Evolutionary conservation across 2,797 vertebrate genomes (phyloP), one percentile per base, ranked within the genome.

Genomic region (Silurus aristotelis): DNA sequence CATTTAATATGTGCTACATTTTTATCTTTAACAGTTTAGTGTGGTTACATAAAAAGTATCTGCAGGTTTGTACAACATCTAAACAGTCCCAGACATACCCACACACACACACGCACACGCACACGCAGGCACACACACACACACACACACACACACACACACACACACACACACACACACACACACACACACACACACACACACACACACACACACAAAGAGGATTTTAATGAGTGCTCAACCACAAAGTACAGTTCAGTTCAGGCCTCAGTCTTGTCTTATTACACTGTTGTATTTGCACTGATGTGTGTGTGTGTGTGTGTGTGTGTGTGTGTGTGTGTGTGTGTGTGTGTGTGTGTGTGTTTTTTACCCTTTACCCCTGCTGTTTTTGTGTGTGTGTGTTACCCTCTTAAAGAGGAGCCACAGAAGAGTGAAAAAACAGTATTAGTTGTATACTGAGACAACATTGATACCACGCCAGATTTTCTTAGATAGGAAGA

Each of bases 401-500:
- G 6, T 46, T 46, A 71, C 38, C 68, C 84, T 80, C 72, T 84
- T 87, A 84, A 71, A 85, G 52, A 61, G 38, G n/a, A 6, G 20
- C 46, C 82, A 73, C 83, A 12, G n/a, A 66, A 63, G 83, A 83
- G 80, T 61, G 67, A 43, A 86, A 83, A 89, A 86, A 84, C 77
- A 85, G 72, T 43, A 61, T 22, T 52, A 22, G 72, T 82, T 67
- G 67, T 87, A 79, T 87, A 79, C 88, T 61, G 19, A 48, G 63
- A 76, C 82, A 85, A 85, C 67, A 85, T 85, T 80, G 66, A 64
- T 67, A 52, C 60, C 77, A 56, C 38, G n/a, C 66, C 63, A 22
- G 46, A n/a, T 84, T 87, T 89, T 79, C 80, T 86, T 72, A 76
- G 83, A 75, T 75, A 72, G 56, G 52, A 80, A 14, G 38, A 60